These are phyloP conservation scores for Hyperoodon ampullatus DNA, from an alignment of 2,113 vertebrate genomes.

Conservation along the genomic window DNA sequence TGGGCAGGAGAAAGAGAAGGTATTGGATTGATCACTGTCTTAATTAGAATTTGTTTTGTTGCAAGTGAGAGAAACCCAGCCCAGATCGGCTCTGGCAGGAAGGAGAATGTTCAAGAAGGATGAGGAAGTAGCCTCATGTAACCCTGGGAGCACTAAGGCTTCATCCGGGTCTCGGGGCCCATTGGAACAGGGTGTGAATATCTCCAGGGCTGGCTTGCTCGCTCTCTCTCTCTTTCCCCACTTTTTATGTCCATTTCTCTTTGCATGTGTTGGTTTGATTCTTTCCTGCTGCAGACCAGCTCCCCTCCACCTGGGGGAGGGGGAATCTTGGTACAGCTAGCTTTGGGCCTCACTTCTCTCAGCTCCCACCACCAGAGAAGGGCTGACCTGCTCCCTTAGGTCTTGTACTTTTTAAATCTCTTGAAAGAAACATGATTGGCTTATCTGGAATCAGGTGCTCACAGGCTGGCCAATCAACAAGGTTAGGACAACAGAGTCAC, in stretches of 20 bases:
- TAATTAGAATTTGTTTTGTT: not conserved
- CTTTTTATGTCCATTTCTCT: not conserved
- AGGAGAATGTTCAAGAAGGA: not conserved
- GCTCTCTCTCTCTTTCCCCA: not conserved
- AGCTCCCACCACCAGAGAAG: not conserved
- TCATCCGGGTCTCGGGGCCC: not conserved
- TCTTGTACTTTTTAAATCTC: not conserved
- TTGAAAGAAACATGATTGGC: not conserved
- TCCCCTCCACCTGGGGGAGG: not conserved
- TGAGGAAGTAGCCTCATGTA: not conserved
- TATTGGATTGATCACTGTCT: not conserved
- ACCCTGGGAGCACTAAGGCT: not conserved
- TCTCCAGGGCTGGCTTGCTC: not conserved
- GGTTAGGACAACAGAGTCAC: not conserved
- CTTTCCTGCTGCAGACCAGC: not conserved
- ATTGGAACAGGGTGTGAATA: rapidly evolving
- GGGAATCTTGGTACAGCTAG: not conserved
- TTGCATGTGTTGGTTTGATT: not conserved
- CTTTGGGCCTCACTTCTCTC: not conserved
- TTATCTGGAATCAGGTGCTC: not conserved
- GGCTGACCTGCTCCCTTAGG: not conserved
- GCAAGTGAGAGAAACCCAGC: not conserved
- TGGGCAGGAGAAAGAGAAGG: not conserved
- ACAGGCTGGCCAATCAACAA: not conserved
- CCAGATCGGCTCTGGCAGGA: not conserved